These are phyloP conservation scores for Pomatorhinus ruficollis DNA, from an alignment of 2,113 vertebrate species.

Conservation along the genomic window DNA sequence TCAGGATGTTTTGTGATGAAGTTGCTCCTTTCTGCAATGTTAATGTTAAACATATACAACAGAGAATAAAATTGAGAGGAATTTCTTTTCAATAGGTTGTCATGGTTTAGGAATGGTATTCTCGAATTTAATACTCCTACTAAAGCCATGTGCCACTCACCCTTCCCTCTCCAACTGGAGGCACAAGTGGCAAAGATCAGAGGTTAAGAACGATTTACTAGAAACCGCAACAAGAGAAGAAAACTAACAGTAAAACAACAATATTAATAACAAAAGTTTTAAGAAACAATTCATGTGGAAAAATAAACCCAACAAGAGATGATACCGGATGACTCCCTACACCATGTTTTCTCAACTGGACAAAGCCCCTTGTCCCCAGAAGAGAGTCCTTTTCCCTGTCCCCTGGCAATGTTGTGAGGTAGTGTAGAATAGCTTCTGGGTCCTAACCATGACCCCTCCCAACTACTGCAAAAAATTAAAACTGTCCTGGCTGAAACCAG, in stretches of 20 bases:
- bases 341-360: not conserved
- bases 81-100: not conserved
- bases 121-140: not conserved
- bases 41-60: not conserved
- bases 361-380: not conserved
- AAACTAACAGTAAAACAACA: not conserved
- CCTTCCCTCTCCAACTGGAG: not conserved
- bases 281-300: not conserved
- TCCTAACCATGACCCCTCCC: not conserved
- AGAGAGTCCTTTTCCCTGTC: not conserved
- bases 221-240: not conserved
- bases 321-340: accelerated
- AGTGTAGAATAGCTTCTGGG: not conserved
- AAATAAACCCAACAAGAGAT: not conserved
- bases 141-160: not conserved
- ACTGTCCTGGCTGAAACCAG: not conserved
- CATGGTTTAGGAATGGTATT: not conserved
- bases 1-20: not conserved
- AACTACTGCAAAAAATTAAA: not conserved
- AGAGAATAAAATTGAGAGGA: not conserved
- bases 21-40: not conserved
- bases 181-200: not conserved
- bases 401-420: not conserved
- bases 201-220: not conserved
- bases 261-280: not conserved